Base-by-base conservation (phyloP, 2,797 vertebrate species). In the Tarsius wallacei region DNA sequence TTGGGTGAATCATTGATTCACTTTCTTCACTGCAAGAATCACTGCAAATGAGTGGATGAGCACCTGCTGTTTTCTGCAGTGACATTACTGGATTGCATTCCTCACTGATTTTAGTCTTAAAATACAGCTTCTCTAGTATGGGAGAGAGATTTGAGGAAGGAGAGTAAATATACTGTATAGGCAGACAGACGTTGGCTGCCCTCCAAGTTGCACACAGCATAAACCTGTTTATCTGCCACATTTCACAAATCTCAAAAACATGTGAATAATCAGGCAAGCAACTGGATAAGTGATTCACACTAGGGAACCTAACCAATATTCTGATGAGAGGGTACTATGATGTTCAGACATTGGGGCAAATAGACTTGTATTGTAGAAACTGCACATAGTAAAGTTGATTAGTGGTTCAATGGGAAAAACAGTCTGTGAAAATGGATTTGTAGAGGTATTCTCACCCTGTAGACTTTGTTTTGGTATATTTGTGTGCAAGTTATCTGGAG, bases 1-100 rank as follows among this genome's bases (percentile, higher is more conserved):
- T 61, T 74, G 86, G 82, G 59, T 77, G 88, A 97, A 96, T 96
- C 97, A 97, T 87, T 82, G 97, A 96, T 97, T 97, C 95, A 97
- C 96, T 97, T 97, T 97, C 97, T 87, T 97, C 93, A 59, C 97
- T 97, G 95, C 57, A 90, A 96, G 97, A 97, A 96, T 97, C 95
- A 96, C 93, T 47, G 51, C 96, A 96, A 96, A 97, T 95, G 97
- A 97, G 97, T 93, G 93, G 95, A 94, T 96, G 93, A 91, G 88
- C 95, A 97, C 97, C 98, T 97, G 98, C 98, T 98, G 98, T 95
- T 97, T 97, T 98, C 96, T 96, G 96, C 96, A 95, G 96, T 73
- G 97, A 97, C 96, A 96, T 97, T 89, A 94, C 97, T 97, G 97
- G 87, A 90, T 97, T 96, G 96, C 92, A 84, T 96, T 96, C 96